A percentile compares a stretch with the other conserved stretches of the same genome.
Conservation (phyloP, 2,113 vertebrate species). For the Hippocampus barbouri region DNA sequence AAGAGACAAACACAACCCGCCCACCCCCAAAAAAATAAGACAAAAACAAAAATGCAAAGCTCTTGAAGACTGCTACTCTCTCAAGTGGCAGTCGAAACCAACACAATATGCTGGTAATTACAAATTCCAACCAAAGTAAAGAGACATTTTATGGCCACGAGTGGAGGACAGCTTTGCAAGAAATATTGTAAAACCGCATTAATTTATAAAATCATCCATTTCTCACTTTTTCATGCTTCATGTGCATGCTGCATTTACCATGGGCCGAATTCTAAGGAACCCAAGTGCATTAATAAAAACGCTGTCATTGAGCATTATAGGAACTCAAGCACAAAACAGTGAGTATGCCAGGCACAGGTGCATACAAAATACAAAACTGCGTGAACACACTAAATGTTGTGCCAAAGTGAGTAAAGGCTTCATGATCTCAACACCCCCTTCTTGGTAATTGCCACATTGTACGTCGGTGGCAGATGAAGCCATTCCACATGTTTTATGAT, state of each 20-base stretch:
- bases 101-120: neutral
- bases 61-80: too few relatives aligned
- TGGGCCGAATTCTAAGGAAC: neutral
- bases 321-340: constrained; percentile 18
- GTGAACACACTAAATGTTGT: constrained; percentile 49
- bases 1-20: too few relatives aligned
- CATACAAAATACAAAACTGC: constrained; percentile 45
- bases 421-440: constrained; percentile 64
- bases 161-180: neutral
- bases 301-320: neutral
- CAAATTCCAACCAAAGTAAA: neutral
- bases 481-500: constrained; percentile 81
- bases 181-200: neutral
- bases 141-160: neutral
- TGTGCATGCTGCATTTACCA: neutral
- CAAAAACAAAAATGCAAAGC: too few relatives aligned
- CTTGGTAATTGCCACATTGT: constrained; percentile 76
- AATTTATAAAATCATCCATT: neutral
- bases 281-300: neutral
- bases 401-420: constrained; percentile 67
- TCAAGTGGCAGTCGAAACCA: neutral
- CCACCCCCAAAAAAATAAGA: too few relatives aligned
- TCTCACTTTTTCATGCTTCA: neutral
- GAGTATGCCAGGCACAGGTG: constrained; percentile 29
- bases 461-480: constrained; percentile 75